Evolutionary conservation across 2,888 invertebrate species (phyloP), one percentile per base, ranked within the genome.

Genomic region (Mythimna pallens): DNA sequence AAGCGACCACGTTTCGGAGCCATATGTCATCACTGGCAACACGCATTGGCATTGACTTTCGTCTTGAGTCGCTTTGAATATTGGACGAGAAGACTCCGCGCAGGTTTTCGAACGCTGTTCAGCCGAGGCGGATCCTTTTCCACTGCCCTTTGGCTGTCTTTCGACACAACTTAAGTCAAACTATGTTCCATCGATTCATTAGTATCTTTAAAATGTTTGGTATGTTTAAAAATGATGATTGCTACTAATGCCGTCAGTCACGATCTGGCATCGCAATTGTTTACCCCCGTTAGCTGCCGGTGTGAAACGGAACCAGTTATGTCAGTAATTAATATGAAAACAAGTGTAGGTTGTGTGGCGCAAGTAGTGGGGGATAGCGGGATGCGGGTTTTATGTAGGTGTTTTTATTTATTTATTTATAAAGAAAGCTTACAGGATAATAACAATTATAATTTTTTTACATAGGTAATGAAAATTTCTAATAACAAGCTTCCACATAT

Each of bases 231-330:
- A 54, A 52, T n/a, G 67, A 82, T 85, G 73, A 85, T 80, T 73
- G 72, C 55, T 14, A 52, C 80, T 85, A 86, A 86, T 70, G 50
- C 22, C 20, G 20, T n/a, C 58, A 77, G 86, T 86, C 86, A 86
- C 86, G 86, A 83, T 76, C 68, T 68, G 66, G 52, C 72, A 57
- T 74, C 12, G 25, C 63, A 58, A 77, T 80, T 65, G 85, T 86
- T 84, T 84, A 80, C 85, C 75, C 75, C 47, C 30, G 50, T 71
- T 73, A 58, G 69, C 52, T 57, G 67, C 47, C 54, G 65, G 81
- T 84, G 84, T 83, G 84, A 73, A 86, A 80, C 70, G 73, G 30
- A 84, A 80, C 86, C 79, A 81, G 85, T 86, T 84, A 62, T 76
- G 70, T 17, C 59, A 75, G 69, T 86, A 86, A 86, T 86, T 83